Evolutionary conservation across 2,888 invertebrate genomes (phyloP), one percentile per base, ranked within the genome.

Genomic region (Cacoxenus indagator): DNA sequence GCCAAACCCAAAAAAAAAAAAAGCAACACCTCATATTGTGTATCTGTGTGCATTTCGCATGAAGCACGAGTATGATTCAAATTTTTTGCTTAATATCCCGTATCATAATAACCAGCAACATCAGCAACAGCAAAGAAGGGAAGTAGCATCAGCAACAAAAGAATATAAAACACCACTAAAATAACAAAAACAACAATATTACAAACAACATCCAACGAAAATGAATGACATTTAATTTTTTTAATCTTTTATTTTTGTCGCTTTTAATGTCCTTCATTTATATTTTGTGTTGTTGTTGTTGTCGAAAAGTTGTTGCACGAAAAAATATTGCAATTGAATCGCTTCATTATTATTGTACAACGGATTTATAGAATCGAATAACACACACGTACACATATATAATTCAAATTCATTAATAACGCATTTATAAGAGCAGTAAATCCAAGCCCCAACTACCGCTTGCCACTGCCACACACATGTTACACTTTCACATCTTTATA

Each of bases 201-300:
- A 54, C 64, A 62, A 75, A 75, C 69, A 70, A 64, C 68, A 73
- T 72, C 73, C 73, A 75, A 76, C 70, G 73, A 75, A 75, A 75
- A 77, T 76, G 37, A 8, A 37, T 37, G 9, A 37, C 37, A n/a
- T n/a, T n/a, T n/a, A n/a, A n/a, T n/a, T n/a, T n/a, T n/a, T 37
- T 37, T 8, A 37, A 37, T 8, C 37, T 11, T 11, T 37, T 37
- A 14, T 37, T 37, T 8, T 37, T 37, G 37, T 14, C 1, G 14
- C 14, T 37, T 37, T 2, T 8, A 11, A 14, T 37, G 8, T 37
- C 0, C 31, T 31, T 31, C 9, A 8, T 31, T 31, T 5, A 8
- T 31, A 9, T 37, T 37, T 37, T 37, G 8, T 2, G 37, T 22
- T 51, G 5, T 51, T 51, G 2, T 19, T 5, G 5, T 51, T 51